Evolutionary conservation across 2,888 invertebrate species (phyloP).

Genomic region (Coenonympha arcania): DNA sequence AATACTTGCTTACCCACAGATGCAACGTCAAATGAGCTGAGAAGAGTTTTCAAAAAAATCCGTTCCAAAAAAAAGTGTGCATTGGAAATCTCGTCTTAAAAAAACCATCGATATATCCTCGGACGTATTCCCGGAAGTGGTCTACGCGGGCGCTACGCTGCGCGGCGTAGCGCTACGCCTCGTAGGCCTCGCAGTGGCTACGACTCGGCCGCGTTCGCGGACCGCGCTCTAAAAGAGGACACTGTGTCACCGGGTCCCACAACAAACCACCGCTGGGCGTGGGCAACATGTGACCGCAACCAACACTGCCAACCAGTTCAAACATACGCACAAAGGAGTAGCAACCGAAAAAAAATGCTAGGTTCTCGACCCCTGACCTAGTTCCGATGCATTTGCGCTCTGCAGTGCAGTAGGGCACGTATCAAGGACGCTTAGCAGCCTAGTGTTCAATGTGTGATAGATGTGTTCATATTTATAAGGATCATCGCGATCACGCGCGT

Average conservation of each 20-base stretch:
- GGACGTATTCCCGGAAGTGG: conserved; percentile 54
- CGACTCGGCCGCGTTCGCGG: conserved; percentile 52
- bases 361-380: conserved; percentile 65
- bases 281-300: no score
- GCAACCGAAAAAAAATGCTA: conserved; percentile 30
- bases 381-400: conserved; percentile 56
- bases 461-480: conserved; percentile 60
- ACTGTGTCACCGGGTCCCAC: conserved; percentile 54
- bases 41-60: no score
- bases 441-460: conserved; percentile 59
- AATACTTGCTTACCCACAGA: no score
- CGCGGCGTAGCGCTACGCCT: conserved; percentile 58
- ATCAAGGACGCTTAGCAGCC: conserved; percentile 29
- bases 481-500: conserved; percentile 31
- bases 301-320: conserved; percentile 44
- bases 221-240: conserved; percentile 49
- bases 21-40: no score
- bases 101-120: conserved; percentile 41
- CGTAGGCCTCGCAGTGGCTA: conserved; percentile 69
- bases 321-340: conserved; percentile 39
- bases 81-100: neutral
- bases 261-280: no score
- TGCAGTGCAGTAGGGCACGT: conserved; percentile 49
- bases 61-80: no score
- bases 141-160: conserved; percentile 41